Base-by-base conservation (phyloP, 2,113 vertebrate species). In the Anolis carolinensis region DNA sequence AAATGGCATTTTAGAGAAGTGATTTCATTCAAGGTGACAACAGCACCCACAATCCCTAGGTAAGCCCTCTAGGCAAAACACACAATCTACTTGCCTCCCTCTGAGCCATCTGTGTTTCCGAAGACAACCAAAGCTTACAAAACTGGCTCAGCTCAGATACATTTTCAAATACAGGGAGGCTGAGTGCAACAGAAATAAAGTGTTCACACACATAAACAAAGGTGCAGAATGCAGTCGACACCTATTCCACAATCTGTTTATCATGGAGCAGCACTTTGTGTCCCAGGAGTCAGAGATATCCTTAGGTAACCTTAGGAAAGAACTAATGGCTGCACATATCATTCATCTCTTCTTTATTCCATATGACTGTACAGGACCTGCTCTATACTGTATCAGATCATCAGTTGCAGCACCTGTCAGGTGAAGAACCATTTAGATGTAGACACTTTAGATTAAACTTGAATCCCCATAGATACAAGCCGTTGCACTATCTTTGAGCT, bases 61-160 rank as follows among this genome's bases (percentile, higher is more conserved):
- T 25, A 82, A 25, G 55, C 14, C 65, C 52, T 74, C 30, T 18
- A 79, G 44, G 30, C 75, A 67, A 86, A 73, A 74, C 32, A 16
- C 18, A 82, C 62, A 67, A 79, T 27, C 32, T 86, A 68, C 30
- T 84, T 89, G 20, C 32, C 52, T 87, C 11, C 32, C 77, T 82
- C 77, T 79, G 55, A 39, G 82, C 88, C 39, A 87, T 55, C 68
- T 55, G n/a, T 81, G 30, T 34, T 88, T n/a, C 36, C 44, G 74
- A n/a, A 83, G n/a, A 82, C 6, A n/a, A 2, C 16, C 27, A 23
- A 39, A 76, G 1, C 55, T 67, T 79, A 23, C 75, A 63, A 71
- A 90, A 87, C 86, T 65, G 0, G 68, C 16, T 10, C 59, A 74
- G n/a, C 6, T 32, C 59, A 85, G 48, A 0, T 89, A 85, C 63